Base-by-base conservation (phyloP, 2,888 invertebrate species). In the Diaprepes abbreviatus region DNA sequence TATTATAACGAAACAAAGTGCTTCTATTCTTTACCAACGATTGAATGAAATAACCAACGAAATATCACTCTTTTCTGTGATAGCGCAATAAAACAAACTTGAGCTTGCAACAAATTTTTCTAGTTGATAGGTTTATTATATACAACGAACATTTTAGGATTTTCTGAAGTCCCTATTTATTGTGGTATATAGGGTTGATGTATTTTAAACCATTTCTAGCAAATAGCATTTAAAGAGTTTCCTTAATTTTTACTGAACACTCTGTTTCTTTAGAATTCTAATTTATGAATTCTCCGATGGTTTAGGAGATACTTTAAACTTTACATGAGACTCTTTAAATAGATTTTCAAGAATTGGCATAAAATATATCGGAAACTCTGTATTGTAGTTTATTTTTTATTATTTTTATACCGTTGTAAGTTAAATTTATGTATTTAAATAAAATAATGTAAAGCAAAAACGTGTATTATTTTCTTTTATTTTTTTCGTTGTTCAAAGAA, bases 51-150 rank as follows among this genome's bases (percentile, higher is more conserved):
- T 58, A 9, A 43, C 12, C 17, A 48, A 60, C 48, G 60, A 66
- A 59, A 59, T 59, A 66, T 58, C 66, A 66, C 66, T 66, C 36
- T 40, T 12, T 50, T 36, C 59, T 66, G 66, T 66, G 59, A 66
- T 66, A 66, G 38, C 48, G 40, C 31, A 17, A 28, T n/a, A 58
- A 28, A 38, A 38, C 17, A 28, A 43, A 40, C 58, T 58, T 38
- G 48, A 28, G 48, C 28, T 50, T 50, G 28, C 16, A 50, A 24
- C 28, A 50, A 50, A 28, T 50, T 50, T 24, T 50, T 28, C 5
- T 50, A 50, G 16, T 28, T 21, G n/a, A 31, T 50, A 50, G 14
- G n/a, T 16, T 28, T 28, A 31, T 45, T 33, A 33, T n/a, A 35
- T 60, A 33, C 19, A 60, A 60, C 31, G 48, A 50, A 16, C 5